phyloP scores from a whole-genome alignment of 2,113 vertebrate genomes.

The Rhinogobius similis region DNA sequence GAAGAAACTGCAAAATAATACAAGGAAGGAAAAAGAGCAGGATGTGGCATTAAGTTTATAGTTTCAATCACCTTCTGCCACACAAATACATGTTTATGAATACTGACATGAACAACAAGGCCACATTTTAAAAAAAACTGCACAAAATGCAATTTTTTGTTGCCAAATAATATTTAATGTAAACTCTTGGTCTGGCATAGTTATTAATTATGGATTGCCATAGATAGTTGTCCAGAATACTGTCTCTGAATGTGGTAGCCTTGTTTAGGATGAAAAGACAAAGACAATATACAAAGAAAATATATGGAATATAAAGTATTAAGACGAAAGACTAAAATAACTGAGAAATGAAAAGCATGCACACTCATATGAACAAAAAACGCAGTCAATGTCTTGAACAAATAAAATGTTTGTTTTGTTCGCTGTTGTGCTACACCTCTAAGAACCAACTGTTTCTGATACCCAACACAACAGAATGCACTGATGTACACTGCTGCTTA shows the following conservation, averaged over 20 bases:
- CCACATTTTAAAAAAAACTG: slow-evolving; percentile 84
- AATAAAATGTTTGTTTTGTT: slow-evolving; percentile 72
- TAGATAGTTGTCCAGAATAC: slow-evolving; percentile 45
- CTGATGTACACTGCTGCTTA: slow-evolving; percentile 69
- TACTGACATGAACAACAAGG: slow-evolving; percentile 94
- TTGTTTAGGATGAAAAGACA: slow-evolving; percentile 80
- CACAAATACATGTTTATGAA: slow-evolving; percentile 86
- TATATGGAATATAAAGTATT: slow-evolving; percentile 77
- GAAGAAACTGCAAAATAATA: slow-evolving; percentile 70
- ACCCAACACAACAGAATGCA: slow-evolving; percentile 75
- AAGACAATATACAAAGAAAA: slow-evolving; percentile 87
- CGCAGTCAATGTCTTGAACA: slow-evolving; percentile 74
- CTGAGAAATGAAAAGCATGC: slow-evolving; percentile 64
- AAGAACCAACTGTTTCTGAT: slow-evolving; percentile 68
- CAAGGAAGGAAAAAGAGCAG: slow-evolving; percentile 74
- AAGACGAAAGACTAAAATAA: slow-evolving; percentile 67
- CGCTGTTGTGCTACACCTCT: slow-evolving; percentile 79
- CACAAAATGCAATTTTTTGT: slow-evolving; percentile 35
- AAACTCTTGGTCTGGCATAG: slow-evolving; percentile 52
- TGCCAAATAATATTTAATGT: slow-evolving; percentile 32
- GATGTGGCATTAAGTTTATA: slow-evolving; percentile 82
- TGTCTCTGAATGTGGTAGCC: slow-evolving; percentile 71
- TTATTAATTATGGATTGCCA: slow-evolving; percentile 52
- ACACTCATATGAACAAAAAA: slow-evolving; percentile 64
- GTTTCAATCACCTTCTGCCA: slow-evolving; percentile 83